phyloP scores from a whole-genome alignment of 1,140 invertebrate species.

The Ceratina japonica region DNA sequence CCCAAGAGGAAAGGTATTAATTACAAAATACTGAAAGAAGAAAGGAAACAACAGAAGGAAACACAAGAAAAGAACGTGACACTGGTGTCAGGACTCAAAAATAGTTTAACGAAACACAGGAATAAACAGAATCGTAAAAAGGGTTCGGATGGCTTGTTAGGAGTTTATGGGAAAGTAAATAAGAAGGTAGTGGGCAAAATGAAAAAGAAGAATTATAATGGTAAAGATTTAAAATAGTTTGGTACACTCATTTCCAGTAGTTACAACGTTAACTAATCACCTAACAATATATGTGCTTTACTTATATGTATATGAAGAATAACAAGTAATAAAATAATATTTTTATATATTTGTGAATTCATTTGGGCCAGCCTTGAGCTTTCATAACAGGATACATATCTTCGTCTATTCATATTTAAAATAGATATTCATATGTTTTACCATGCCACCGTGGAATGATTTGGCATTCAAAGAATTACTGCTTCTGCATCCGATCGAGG shows the following conservation, averaged over 20 bases:
- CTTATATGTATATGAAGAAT: constrained; percentile 67
- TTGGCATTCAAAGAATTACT: constrained; percentile 62
- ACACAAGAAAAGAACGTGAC: constrained; percentile 71
- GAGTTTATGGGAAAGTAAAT: constrained; percentile 73
- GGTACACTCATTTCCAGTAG: constrained; percentile 52
- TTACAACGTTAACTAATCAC: constrained; percentile 62
- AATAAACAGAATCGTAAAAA: constrained; percentile 56
- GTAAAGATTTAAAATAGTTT: constrained; percentile 63
- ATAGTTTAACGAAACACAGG: constrained; percentile 75
- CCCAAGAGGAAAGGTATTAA: constrained; percentile 81
- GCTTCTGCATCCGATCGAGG: constrained; percentile 49
- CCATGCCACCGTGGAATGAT: constrained; percentile 72
- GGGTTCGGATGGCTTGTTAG: constrained; percentile 65
- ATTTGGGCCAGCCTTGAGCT: constrained; percentile 59
- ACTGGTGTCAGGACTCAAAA: constrained; percentile 74
- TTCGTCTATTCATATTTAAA: constrained; percentile 62
- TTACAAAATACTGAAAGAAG: constrained; percentile 80
- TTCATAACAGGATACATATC: constrained; percentile 59
- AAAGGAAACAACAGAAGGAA: constrained; percentile 73
- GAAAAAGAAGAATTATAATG: constrained; percentile 44
- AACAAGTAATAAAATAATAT: constrained; percentile 76
- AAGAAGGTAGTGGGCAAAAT: constrained; percentile 43
- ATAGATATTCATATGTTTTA: constrained; percentile 63
- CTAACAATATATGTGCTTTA: constrained; percentile 61
- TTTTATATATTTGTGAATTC: constrained; percentile 61